Conservation (phyloP, 2,113 vertebrate genomes). For the Crotalus helleri region DNA sequence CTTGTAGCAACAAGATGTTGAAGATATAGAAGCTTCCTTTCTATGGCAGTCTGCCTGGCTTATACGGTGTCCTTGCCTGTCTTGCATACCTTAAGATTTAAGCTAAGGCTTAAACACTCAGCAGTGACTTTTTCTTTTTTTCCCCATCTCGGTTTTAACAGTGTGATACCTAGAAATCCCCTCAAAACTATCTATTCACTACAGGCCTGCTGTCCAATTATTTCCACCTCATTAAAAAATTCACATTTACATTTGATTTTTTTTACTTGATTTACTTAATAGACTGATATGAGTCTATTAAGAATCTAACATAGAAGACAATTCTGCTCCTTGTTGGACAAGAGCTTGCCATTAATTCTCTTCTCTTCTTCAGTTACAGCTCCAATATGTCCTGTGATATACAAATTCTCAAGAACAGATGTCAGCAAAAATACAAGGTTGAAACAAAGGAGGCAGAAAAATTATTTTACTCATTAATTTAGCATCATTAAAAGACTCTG, state of each 20-base stretch:
- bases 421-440: not conserved
- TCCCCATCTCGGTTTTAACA: not conserved
- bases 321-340: not conserved
- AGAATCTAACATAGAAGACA: not conserved
- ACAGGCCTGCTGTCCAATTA: not conserved
- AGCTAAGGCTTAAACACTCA: not conserved
- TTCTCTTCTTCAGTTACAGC: not conserved
- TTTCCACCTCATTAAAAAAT: not conserved
- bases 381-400: not conserved
- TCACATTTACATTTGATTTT: not conserved
- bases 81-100: not conserved
- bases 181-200: not conserved
- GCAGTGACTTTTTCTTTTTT: not conserved
- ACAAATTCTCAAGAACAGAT: not conserved
- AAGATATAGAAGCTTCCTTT: not conserved
- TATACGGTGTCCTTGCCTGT: not conserved
- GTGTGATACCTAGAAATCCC: not conserved
- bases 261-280: not conserved
- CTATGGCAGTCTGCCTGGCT: not conserved
- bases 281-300: not conserved
- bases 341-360: not conserved
- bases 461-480: not conserved
- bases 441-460: not conserved
- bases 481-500: not conserved
- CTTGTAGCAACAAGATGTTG: not conserved